phyloP scores from a whole-genome alignment of 2,797 vertebrate species.

The Chromis chromis region DNA sequence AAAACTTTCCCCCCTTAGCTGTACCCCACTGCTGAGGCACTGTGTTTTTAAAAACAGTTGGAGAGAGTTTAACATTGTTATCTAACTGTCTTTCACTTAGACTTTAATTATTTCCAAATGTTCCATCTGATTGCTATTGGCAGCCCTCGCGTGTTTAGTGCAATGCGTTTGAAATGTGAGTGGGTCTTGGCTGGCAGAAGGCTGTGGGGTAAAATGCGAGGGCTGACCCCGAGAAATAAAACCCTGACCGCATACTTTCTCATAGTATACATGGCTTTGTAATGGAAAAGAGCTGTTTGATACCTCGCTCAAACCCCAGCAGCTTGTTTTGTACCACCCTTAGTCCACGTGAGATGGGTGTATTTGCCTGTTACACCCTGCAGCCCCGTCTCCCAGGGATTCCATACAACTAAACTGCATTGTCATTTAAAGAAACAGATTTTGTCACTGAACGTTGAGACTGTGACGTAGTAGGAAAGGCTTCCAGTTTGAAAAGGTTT shows the following conservation, averaged over 20 bases:
- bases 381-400: no score
- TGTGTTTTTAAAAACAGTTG: constrained; percentile 56
- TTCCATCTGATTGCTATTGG: constrained; percentile 73
- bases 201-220: constrained; percentile 40
- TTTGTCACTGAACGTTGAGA: no score
- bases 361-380: constrained; percentile 22
- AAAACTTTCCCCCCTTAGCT: constrained; percentile 21
- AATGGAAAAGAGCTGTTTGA: constrained; percentile 53
- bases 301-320: constrained; percentile 27
- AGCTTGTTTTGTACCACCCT: constrained; percentile 7
- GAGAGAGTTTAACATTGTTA: constrained; percentile 66
- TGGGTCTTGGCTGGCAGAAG: constrained; percentile 51
- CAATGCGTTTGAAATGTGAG: constrained; percentile 71
- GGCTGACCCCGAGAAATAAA: constrained; percentile 37
- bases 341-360: constrained; percentile 6
- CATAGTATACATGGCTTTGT: constrained; percentile 24
- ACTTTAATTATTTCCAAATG: constrained; percentile 83
- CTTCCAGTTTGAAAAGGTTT: no score
- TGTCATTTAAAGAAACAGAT: no score
- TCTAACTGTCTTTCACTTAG: constrained; percentile 65
- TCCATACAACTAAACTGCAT: no score
- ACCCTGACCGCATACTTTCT: constrained; percentile 19
- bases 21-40: constrained; percentile 62
- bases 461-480: no score
- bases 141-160: constrained; percentile 54